phyloP scores from a whole-genome alignment of 2,888 invertebrate species.

The Branchellion lobata region DNA sequence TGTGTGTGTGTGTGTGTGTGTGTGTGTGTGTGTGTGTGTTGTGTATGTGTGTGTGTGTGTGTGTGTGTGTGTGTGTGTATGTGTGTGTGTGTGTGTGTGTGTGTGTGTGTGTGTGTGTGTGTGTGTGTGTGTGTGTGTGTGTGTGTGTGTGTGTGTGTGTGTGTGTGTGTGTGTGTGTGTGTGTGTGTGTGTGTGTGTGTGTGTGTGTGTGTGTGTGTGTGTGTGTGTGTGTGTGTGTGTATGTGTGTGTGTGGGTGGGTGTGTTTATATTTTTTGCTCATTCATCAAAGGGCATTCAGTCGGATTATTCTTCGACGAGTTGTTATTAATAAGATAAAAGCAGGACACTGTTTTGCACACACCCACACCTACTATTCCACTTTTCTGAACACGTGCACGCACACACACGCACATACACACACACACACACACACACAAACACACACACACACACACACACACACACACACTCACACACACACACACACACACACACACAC shows the following conservation, averaged over 20 bases:
- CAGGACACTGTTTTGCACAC: too few relatives aligned
- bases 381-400: too few relatives aligned
- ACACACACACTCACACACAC: too few relatives aligned
- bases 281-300: too few relatives aligned
- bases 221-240: slow-evolving; percentile 23
- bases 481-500: too few relatives aligned
- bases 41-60: slow-evolving; percentile 23
- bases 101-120: slow-evolving; percentile 23
- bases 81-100: slow-evolving; percentile 23
- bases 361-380: too few relatives aligned
- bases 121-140: slow-evolving; percentile 23
- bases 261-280: not conserved
- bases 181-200: slow-evolving; percentile 23
- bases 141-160: slow-evolving; percentile 23
- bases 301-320: too few relatives aligned
- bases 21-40: slow-evolving; percentile 22
- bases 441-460: too few relatives aligned
- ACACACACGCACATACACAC: too few relatives aligned
- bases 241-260: slow-evolving; percentile 14
- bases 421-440: too few relatives aligned
- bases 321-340: too few relatives aligned
- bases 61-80: slow-evolving; percentile 17
- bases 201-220: slow-evolving; percentile 23
- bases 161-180: slow-evolving; percentile 23
- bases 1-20: slow-evolving; percentile 23